Evolutionary conservation across 1,140 invertebrate species (phyloP), one percentile per base, ranked within the genome.

Genomic region (Lasaia peninsularis): DNA sequence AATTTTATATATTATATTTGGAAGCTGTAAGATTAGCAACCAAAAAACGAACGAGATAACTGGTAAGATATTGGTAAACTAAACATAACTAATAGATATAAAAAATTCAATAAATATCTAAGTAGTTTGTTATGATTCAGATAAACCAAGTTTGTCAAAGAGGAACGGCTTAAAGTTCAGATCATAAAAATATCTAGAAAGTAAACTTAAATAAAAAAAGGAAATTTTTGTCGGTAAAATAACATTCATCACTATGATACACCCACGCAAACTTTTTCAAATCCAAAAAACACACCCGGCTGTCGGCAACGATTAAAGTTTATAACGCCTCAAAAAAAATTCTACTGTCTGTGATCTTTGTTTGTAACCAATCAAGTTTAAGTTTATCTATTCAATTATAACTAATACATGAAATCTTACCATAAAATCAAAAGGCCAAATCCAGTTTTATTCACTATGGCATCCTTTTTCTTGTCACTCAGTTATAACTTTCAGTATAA

Each of bases 211-310:
- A 52, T 33, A 56, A 59, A 52, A 44, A 33, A 40, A 55, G 28
- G 12, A 21, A 9, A 31, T 55, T 16, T 40, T 1, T 16, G 28
- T 40, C 53, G 53, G 16, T 37, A 48, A 28, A 12, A 34, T 37
- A 37, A 60, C 21, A 52, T 16, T 21, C 56, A 52, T 58, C 59
- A 60, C 53, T 63, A 56, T 64, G 53, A 56, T 58, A 59, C 62
- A 56, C 65, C 62, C 62, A 64, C 67, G 64, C 67, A 48, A 67
- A 67, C 62, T 64, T 64, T 68, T 68, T 65, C 62, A 37, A 44
- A 60, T 32, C 31, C 33, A 59, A 61, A 52, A 58, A 56, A 59
- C 21, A 34, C 52, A 44, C 50, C 50, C 48, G 48, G 35, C 31
- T 28, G n/a, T 32, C 33, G 18, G 40, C 48, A 60, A 57, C 34